Percentiles rank a stretch among this genome's conserved stretches.
Evolutionary conservation across 2,888 invertebrate genomes (phyloP).

Genomic region (Noctua pronuba): DNA sequence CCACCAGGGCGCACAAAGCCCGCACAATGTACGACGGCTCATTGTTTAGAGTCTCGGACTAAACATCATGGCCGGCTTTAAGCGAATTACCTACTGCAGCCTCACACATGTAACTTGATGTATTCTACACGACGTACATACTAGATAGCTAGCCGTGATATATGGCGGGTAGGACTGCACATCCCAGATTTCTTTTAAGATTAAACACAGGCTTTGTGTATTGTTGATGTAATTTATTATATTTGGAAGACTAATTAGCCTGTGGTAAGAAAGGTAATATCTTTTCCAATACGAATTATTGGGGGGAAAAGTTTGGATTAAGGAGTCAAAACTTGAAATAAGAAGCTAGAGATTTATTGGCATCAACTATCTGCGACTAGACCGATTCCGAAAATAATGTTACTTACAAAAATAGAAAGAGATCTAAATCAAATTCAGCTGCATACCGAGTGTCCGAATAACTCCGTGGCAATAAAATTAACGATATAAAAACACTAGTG

Average conservation of each 20-base stretch:
- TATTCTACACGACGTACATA: constrained; percentile 39
- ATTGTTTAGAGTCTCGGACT: constrained; percentile 84
- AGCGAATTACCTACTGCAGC: constrained; percentile 78
- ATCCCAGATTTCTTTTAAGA: constrained; percentile 9
- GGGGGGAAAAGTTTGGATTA: neutral
- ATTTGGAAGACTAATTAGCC: neutral
- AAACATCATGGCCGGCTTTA: constrained; percentile 79
- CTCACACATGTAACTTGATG: constrained; percentile 59
- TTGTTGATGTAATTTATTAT: neutral
- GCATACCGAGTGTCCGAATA: constrained; percentile 10
- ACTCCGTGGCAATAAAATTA: constrained; percentile 18
- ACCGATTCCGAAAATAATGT: neutral
- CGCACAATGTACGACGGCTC: constrained; percentile 82
- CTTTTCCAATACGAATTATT: neutral
- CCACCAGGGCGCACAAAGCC: constrained; percentile 82
- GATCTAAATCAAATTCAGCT: constrained; percentile 33
- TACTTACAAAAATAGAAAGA: constrained; percentile 19
- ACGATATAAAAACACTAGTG: constrained; percentile 15
- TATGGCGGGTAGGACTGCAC: constrained; percentile 7
- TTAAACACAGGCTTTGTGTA: neutral
- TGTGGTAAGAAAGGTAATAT: neutral
- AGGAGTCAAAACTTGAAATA: neutral
- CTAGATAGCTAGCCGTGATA: constrained; percentile 22
- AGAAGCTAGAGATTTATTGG: neutral
- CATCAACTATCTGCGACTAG: constrained; percentile 12